A percentile compares a stretch with the other conserved stretches of the same genome.
These are phyloP conservation scores for Quadriops clusia DNA, from an alignment of 2,888 invertebrate genomes.

Conservation along the genomic window DNA sequence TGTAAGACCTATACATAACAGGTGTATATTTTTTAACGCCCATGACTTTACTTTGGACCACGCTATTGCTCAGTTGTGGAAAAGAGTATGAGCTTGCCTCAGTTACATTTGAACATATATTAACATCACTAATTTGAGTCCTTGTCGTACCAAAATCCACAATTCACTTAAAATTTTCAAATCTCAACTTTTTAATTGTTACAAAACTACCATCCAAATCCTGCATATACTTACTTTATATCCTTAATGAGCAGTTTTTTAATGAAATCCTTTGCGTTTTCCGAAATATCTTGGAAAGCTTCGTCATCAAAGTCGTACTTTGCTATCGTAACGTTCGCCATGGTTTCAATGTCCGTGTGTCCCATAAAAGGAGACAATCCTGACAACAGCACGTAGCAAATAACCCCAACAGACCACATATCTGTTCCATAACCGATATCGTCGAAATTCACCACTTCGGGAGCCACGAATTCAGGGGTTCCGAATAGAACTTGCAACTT, in stretches of 20 bases:
- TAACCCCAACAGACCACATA: conserved; percentile 98
- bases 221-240: conserved; percentile 63
- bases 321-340: conserved; percentile 96
- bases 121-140: conserved; percentile 21
- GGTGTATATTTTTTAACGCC: too few species aligned
- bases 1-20: too few species aligned
- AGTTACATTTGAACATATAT: too few species aligned
- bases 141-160: conserved; percentile 19
- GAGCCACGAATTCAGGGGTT: conserved; percentile 97
- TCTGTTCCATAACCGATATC: conserved; percentile 92
- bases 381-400: conserved; percentile 94
- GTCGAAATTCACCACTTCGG: conserved; percentile 98
- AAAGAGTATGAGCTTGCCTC: too few species aligned
- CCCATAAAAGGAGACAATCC: conserved; percentile 99
- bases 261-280: conserved; percentile 93
- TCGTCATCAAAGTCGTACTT: conserved; percentile 97
- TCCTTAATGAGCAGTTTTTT: conserved; percentile 82
- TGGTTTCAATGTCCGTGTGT: conserved; percentile 91
- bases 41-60: too few species aligned
- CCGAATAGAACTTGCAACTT: conserved; percentile 91
- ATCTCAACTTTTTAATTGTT: conserved; percentile 6
- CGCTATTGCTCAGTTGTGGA: too few species aligned
- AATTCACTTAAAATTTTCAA: neutral
- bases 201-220: conserved; percentile 10
- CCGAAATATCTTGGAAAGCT: conserved; percentile 88